phyloP scores from a whole-genome alignment of 2,797 vertebrate species.

The Pygocentrus nattereri region DNA sequence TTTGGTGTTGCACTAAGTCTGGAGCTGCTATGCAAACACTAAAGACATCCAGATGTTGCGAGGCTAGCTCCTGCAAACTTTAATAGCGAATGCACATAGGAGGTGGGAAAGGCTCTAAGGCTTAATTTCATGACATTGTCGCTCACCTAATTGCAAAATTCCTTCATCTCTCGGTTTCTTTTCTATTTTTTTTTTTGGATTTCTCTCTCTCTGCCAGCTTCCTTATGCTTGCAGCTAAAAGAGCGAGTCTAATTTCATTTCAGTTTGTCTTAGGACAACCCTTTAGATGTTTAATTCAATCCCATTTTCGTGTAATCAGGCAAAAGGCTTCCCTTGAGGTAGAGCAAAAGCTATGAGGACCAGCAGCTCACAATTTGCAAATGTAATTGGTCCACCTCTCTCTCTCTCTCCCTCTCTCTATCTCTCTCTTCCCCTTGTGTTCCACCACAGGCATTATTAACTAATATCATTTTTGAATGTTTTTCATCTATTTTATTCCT shows the following conservation, averaged over 20 bases:
- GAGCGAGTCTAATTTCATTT: slow-evolving; percentile 93
- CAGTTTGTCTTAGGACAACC: slow-evolving; percentile 92
- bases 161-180: slow-evolving; percentile 57
- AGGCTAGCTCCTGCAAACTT: slow-evolving; percentile 40
- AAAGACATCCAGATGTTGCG: slow-evolving; percentile 39
- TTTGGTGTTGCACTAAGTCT: slow-evolving; percentile 9
- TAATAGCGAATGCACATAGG: slow-evolving; percentile 47
- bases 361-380: slow-evolving; percentile 89
- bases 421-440: slow-evolving; percentile 69
- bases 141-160: slow-evolving; percentile 82
- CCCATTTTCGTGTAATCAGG: slow-evolving; percentile 99
- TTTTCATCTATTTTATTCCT: slow-evolving; percentile 74
- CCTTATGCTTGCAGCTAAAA: slow-evolving; percentile 82
- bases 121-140: slow-evolving; percentile 82
- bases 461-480: slow-evolving; percentile 88
- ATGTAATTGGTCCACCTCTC: slow-evolving; percentile 92
- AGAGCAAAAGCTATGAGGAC: slow-evolving; percentile 86
- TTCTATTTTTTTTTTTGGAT: slow-evolving; percentile 47
- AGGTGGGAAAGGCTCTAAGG: slow-evolving; percentile 75
- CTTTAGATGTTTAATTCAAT: slow-evolving; percentile 99
- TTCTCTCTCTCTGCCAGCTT: slow-evolving; percentile 64
- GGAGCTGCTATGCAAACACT: neutral
- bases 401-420: slow-evolving; percentile 67
- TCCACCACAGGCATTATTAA: slow-evolving; percentile 86
- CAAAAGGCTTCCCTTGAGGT: slow-evolving; percentile 93